Evolutionary conservation across 2,113 vertebrate genomes (phyloP), one percentile per base, ranked within the genome.

Genomic region (Pangasianodon gigas): DNA sequence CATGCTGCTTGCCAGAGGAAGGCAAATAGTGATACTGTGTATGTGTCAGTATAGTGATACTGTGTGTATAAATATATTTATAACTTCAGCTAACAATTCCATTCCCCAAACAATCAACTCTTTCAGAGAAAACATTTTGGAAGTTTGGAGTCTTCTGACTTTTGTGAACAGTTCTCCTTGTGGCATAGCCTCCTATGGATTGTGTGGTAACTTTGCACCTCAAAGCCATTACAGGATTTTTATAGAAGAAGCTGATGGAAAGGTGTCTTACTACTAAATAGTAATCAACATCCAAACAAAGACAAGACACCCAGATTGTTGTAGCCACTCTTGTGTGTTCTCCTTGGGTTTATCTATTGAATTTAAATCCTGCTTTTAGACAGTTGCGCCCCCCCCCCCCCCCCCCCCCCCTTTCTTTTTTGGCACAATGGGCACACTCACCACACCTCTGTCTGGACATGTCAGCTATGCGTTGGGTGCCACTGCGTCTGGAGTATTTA

Each of bases 331-430:
- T 67, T 84, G 21, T 21, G 79, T 56, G 10, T 13, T 48, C 24
- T 2, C 3, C 44, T 46, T 46, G 37, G 71, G 44, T 29, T 75
- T 75, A 44, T 44, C 32, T 94, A 92, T 91, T 91, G 8, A 90
- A 41, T 95, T 95, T 95, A 95, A 95, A 94, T 60, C 93, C 90
- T 54, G 32, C n/a, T 56, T 29, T 84, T 80, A 89, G 90, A 91
- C 87, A 88, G 26, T 94, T 93, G 89, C 91, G 92, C 92, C 91
- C 90, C 87, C 89, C 58, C 51, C 75, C 1, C 86, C 84, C 56
- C 1, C 87, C 89, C 58, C 51, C 71, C 1, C 86, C 84, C 56
- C 3, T 77, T 3, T 37, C n/a, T 51, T 71, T 74, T 74, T 37
- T 44, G 2, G 5, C 89, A 91, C 92, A 52, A 84, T 60, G 92